Evolutionary conservation across 2,888 invertebrate genomes (phyloP), one percentile per base, ranked within the genome.

Genomic region (Scelioninae gen. 1): DNA sequence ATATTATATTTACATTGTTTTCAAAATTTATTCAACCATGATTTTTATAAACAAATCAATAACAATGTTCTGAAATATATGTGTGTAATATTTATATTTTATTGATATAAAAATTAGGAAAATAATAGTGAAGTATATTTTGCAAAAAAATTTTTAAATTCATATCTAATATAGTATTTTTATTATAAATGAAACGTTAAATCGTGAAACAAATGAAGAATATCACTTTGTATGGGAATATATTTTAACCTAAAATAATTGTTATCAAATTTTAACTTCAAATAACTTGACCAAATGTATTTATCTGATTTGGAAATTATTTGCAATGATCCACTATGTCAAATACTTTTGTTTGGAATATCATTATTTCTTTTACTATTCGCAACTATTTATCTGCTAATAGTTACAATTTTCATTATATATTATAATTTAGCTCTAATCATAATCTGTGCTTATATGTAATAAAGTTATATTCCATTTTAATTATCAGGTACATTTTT

Each of bases 381-480:
- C 58, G 86, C 87, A 8, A 79, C 87, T 0, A 53, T 89, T 10
- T 87, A 89, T 68, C 65, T 90, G 9, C 87, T 90, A 84, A 85
- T 85, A 58, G 82, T 75, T 16, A 82, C 87, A 29, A 88, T 90
- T 80, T 86, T 88, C 62, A 89, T 90, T 55, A 90, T 90, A 71
- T 90, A 90, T 84, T 90, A 90, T 56, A 87, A 90, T 68, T 84
- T 85, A 0, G 88, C 88, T 38, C 72, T 90, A 1, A 78, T 90
- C 10, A 83, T 90, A 60, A 87, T 90, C 55, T 90, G 90, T 62
- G 88, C 88, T 5, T 83, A 84, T 43, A 60, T 81, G 63, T 88
- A 82, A 82, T 6, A 45, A 15, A 10, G 7, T 1, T 23, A 4
- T 23, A 23, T n/a, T n/a, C n/a, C n/a, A n/a, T n/a, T 23, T 2